Conservation (phyloP, 2,888 invertebrate species). For the Drosophila melanosoma region DNA sequence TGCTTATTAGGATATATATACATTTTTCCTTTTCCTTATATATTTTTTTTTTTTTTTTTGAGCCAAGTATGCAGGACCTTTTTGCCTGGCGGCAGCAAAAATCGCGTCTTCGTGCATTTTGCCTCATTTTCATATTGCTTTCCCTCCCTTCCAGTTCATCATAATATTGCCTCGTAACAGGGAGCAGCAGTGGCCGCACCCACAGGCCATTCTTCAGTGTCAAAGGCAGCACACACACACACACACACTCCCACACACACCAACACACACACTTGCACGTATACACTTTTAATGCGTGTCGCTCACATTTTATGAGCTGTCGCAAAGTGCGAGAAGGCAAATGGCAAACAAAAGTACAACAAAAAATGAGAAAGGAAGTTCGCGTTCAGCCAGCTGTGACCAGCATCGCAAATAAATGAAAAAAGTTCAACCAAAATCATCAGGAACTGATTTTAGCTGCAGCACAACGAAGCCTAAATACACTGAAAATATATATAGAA, state of each 20-base stretch:
- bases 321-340: conserved; percentile 71
- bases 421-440: conserved; percentile 67
- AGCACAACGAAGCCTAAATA: conserved; percentile 3
- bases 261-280: conserved; percentile 39
- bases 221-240: conserved; percentile 56
- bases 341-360: conserved; percentile 42
- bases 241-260: conserved; percentile 10
- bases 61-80: conserved; percentile 43
- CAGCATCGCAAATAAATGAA: conserved; percentile 77
- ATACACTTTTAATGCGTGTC: conserved; percentile 76
- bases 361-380: conserved; percentile 59
- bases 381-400: conserved; percentile 77
- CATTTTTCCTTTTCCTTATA: not conserved
- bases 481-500: not conserved
- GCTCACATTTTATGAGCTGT: conserved; percentile 80
- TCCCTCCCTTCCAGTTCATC: conserved; percentile 60
- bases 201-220: conserved; percentile 77
- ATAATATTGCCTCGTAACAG: conserved; percentile 61
- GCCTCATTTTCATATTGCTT: conserved; percentile 76
- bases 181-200: conserved; percentile 37
- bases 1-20: conserved; percentile 64
- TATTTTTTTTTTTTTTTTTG: conserved; percentile 29
- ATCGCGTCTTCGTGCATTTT: conserved; percentile 35
- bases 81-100: conserved; percentile 41
- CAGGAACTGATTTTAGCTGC: conserved; percentile 12